Conservation (phyloP, 2,888 invertebrate species). For the Acrobasis consociella region DNA sequence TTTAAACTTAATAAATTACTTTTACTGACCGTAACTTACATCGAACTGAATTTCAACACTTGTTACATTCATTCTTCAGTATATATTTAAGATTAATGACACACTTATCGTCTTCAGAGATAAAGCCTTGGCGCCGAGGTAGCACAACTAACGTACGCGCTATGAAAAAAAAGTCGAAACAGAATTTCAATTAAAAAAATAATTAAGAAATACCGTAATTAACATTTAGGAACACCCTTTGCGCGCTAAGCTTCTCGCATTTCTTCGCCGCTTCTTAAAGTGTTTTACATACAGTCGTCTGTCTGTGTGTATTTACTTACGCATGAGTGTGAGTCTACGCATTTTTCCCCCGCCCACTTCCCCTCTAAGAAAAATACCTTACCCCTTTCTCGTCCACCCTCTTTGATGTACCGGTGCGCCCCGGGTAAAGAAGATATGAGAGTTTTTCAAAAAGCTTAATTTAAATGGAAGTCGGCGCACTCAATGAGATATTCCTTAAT, state of each 20-base stretch:
- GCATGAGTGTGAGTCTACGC: conserved; percentile 80
- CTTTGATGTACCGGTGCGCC: conserved; percentile 77
- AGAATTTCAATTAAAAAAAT: not conserved
- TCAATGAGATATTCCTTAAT: conserved; percentile 80
- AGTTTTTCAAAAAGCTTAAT: conserved; percentile 82
- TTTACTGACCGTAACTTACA: too few species aligned
- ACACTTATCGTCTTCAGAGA: too few species aligned
- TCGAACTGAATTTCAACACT: too few species aligned
- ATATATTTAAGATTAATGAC: too few species aligned
- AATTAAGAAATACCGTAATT: conserved; percentile 18
- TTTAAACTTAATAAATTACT: too few species aligned
- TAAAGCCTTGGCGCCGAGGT: too few species aligned
- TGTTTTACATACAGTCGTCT: conserved; percentile 78
- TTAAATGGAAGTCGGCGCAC: conserved; percentile 79
- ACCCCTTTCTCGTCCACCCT: conserved; percentile 68
- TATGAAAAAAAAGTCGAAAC: not conserved
- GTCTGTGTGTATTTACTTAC: conserved; percentile 78
- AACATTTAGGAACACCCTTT: conserved; percentile 59
- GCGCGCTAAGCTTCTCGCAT: conserved; percentile 78
- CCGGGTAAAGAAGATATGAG: conserved; percentile 81
- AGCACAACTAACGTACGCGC: too few species aligned
- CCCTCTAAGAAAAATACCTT: conserved; percentile 69
- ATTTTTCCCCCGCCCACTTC: conserved; percentile 74
- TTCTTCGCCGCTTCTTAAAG: conserved; percentile 83
- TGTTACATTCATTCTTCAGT: too few species aligned